phyloP scores from a whole-genome alignment of 2,888 invertebrate species.

The Caenorhabditis japonica region DNA sequence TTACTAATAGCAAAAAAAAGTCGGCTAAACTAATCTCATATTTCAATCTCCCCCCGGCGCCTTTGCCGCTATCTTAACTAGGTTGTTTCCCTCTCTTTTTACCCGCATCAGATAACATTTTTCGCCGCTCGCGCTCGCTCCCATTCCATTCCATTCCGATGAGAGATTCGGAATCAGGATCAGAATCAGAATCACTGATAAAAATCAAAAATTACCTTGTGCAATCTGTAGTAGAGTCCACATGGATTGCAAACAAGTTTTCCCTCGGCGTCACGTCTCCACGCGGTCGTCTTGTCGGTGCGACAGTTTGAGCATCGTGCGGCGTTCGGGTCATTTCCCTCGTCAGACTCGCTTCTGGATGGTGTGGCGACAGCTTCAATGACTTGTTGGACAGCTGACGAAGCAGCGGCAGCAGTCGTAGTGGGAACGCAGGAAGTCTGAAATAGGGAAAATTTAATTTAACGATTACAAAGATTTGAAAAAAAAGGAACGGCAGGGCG shows the following conservation, averaged over 20 bases:
- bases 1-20: conserved; percentile 23
- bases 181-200: conserved; percentile 5
- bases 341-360: conserved; percentile 20
- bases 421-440: neutral
- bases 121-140: neutral
- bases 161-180: too few relatives aligned
- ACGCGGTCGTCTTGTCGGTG: conserved; percentile 77
- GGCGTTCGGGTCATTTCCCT: conserved; percentile 11
- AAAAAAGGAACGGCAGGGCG: conserved; percentile 5
- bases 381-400: conserved; percentile 8
- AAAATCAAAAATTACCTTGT: conserved; percentile 62
- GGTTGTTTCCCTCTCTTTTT: conserved; percentile 37
- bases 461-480: neutral
- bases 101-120: conserved; percentile 37
- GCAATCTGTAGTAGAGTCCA: conserved; percentile 76
- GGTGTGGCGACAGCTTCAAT: conserved; percentile 38
- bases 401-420: neutral
- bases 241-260: conserved; percentile 77
- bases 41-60: conserved; percentile 36
- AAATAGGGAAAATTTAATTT: neutral
- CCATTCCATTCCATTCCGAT: conserved; percentile 7
- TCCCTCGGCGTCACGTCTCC: conserved; percentile 73
- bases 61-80: conserved; percentile 50
- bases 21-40: conserved; percentile 36
- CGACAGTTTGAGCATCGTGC: conserved; percentile 73